A percentile compares a stretch with the other conserved stretches of the same genome.
Conservation (phyloP, 2,888 invertebrate genomes). For the Drosophila glabriapex region DNA sequence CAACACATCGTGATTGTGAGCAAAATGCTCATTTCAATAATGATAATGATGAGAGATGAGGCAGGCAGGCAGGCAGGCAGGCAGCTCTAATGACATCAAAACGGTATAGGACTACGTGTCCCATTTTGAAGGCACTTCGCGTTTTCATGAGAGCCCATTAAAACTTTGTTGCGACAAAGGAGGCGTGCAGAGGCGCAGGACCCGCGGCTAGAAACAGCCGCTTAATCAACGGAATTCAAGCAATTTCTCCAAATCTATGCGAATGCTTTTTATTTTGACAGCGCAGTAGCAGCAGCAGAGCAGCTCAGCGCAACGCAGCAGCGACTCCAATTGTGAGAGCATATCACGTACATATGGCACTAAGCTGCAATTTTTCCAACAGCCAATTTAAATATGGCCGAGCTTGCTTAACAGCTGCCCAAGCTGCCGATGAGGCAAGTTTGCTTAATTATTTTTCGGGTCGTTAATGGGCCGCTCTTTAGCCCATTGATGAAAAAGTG, state of each 20-base stretch:
- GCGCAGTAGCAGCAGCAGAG: not conserved
- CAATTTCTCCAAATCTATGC: constrained; percentile 52
- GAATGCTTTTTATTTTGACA: constrained; percentile 22
- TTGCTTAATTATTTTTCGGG: constrained; percentile 44
- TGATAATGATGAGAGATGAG: not conserved
- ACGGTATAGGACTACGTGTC: constrained; percentile 51
- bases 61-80: constrained; percentile 4
- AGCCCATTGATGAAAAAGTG: constrained; percentile 32
- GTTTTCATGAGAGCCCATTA: constrained; percentile 56
- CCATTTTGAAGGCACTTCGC: constrained; percentile 38
- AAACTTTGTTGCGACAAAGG: constrained; percentile 47
- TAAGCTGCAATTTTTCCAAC: constrained; percentile 44
- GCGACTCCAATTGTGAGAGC: constrained; percentile 1
- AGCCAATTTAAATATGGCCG: constrained; percentile 24
- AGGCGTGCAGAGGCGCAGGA: constrained; percentile 9
- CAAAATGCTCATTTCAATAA: not conserved
- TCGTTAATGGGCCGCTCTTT: constrained; percentile 38
- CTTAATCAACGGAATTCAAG: constrained; percentile 46
- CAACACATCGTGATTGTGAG: constrained; percentile 16
- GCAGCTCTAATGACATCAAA: constrained; percentile 40
- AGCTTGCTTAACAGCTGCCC: constrained; percentile 12
- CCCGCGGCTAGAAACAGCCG: constrained; percentile 21
- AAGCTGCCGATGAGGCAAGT: constrained; percentile 15
- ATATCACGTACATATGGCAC: constrained; percentile 15
- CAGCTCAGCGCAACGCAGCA: not conserved